Conservation (phyloP, 2,888 invertebrate species). For the Apocheima hispidaria region DNA sequence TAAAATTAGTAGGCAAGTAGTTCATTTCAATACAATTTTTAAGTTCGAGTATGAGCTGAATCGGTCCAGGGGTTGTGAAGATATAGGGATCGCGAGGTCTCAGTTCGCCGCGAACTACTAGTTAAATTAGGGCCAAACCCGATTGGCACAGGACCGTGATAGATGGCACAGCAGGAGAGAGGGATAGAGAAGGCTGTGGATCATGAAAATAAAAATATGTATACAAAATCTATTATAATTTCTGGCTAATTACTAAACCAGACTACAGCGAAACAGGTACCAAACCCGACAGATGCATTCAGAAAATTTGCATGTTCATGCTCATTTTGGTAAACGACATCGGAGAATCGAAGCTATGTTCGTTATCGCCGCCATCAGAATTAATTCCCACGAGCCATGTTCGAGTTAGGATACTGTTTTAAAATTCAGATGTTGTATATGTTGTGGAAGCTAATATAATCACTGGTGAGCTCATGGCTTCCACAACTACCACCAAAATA, state of each 20-base stretch:
- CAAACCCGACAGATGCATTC: conserved; percentile 51
- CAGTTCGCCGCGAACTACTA: too few relatives aligned
- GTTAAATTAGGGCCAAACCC: neutral
- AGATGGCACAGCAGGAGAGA: too few relatives aligned
- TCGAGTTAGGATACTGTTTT: conserved; percentile 29
- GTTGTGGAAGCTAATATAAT: neutral
- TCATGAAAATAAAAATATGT: neutral
- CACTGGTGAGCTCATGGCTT: too few relatives aligned
- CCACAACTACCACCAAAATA: too few relatives aligned
- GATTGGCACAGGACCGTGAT: too few relatives aligned
- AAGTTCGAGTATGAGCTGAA: too few relatives aligned
- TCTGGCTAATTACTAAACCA: conserved; percentile 33
- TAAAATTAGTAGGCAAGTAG: too few relatives aligned
- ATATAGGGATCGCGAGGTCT: too few relatives aligned
- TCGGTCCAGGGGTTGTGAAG: too few relatives aligned
- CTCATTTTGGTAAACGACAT: conserved; percentile 64
- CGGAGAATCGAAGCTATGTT: conserved; percentile 68
- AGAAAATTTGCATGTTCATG: conserved; percentile 62
- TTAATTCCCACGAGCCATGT: conserved; percentile 58
- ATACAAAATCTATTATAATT: neutral
- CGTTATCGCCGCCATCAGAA: conserved; percentile 74
- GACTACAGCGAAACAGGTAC: conserved; percentile 21
- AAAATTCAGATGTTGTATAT: conserved; percentile 4
- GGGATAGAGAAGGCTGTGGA: too few relatives aligned
- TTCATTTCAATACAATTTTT: too few relatives aligned